Base-by-base conservation (phyloP, 2,113 vertebrate genomes). In the Balaenoptera acutorostrata region DNA sequence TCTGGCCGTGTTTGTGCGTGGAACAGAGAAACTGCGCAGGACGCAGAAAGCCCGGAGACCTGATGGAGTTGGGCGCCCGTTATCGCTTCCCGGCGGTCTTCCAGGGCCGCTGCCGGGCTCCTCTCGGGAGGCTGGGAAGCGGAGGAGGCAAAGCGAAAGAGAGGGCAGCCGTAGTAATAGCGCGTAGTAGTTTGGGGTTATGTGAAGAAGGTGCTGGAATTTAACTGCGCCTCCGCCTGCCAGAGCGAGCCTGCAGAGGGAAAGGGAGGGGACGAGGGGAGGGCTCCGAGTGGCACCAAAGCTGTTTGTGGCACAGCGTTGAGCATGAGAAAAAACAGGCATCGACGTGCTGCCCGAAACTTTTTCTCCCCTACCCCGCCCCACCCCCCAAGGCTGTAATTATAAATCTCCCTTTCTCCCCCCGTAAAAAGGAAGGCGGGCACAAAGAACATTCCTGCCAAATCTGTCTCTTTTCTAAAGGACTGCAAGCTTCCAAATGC, bases 191-290 rank as follows among this genome's bases (percentile, higher is more conserved):
- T 98, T 98, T 80, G 90, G 94, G 90, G 93, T 29, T 88, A 90
- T 81, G 97, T 75, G 96, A 71, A 97, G 98, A 98, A 98, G 95
- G 96, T 98, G 98, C 98, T 98, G 98, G 98, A 98, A 96, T 84
- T 89, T 68, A 41, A 66, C 94, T 9, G 78, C 74, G 96, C 93
- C 90, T 84, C 72, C 29, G 93, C 97, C 95, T 96, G 98, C 95
- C 84, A 11, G 88, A 52, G 88, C 95, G 0, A 96, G 96, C 68
- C 95, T 90, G 90, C 93, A 29, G 96, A 87, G 75, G 59, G 23
- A 84, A 49, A 91, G 39, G 92, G 95, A 92, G 90, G 83, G 90
- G 29, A n/a, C 25, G 5, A 78, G 80, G 61, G 72, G 39, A 72
- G 88, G 77, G 72, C 57, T 69, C 68, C 36, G 87, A 11, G 41